Percentiles rank a stretch among this genome's conserved stretches.
These are phyloP conservation scores for Monodelphis domestica DNA, from an alignment of 2,797 vertebrate species.

Conservation along the genomic window DNA sequence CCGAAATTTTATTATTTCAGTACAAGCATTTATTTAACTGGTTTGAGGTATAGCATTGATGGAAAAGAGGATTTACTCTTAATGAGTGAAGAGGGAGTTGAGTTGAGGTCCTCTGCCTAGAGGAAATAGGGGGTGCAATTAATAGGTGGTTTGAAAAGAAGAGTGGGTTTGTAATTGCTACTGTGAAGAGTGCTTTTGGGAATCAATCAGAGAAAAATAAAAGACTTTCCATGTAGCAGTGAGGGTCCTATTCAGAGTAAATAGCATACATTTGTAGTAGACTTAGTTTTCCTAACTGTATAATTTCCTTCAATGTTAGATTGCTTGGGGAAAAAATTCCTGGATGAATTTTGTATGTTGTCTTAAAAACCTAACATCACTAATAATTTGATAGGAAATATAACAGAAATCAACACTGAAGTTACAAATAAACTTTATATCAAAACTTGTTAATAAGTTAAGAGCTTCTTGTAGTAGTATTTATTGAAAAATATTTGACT, in stretches of 20 bases:
- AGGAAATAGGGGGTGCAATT: accelerated
- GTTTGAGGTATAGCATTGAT: not conserved
- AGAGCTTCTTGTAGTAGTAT: not conserved
- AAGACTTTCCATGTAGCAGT: not conserved
- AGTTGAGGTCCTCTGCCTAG: not conserved
- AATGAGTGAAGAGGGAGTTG: not conserved
- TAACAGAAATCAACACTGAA: not conserved
- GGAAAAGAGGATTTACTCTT: not conserved
- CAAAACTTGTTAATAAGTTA: not conserved
- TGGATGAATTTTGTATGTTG: not conserved
- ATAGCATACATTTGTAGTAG: not conserved
- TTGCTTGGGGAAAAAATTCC: not conserved
- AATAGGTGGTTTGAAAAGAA: not conserved
- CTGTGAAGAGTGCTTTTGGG: not conserved
- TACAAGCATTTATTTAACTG: not conserved
- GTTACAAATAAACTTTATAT: not conserved
- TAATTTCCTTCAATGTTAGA: not conserved
- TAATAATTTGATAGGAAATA: not conserved
- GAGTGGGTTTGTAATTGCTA: not conserved
- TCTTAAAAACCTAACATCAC: not conserved
- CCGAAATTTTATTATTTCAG: not conserved
- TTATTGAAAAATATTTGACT: not conserved
- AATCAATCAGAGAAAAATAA: not conserved
- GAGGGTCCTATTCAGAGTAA: not conserved
- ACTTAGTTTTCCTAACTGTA: not conserved